Base-by-base conservation (phyloP, 2,797 vertebrate species). In the Leuciscus waleckii region DNA sequence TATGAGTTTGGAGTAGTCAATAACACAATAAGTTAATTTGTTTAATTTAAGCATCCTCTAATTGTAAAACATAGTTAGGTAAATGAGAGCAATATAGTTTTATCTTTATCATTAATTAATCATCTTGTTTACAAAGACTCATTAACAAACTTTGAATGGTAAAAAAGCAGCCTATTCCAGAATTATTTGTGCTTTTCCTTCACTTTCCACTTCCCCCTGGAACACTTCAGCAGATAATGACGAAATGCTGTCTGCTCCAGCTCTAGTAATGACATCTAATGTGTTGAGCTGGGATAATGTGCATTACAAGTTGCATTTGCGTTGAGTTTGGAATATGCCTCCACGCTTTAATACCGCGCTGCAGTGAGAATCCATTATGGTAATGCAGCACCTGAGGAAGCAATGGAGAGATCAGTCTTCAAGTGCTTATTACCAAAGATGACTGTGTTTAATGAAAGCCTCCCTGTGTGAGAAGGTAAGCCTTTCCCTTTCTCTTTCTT, bases 331-430 rank as follows among this genome's bases (percentile, higher is more conserved):
- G 86, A 87, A 86, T 85, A 85, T 79, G 85, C 86, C 85, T 86
- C 74, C 41, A 89, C 91, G 91, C 92, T 93, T 92, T 93, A 93
- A 93, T 92, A 92, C 93, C 93, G 94, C 91, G 90, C 90, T 90
- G 89, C 93, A 93, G 93, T 90, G 92, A 94, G 92, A 93, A 94
- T 92, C 92, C 94, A 95, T 95, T 95, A 95, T 95, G 94, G 91
- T 94, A 95, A 95, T 95, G 92, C 86, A 69, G 92, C 94, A 95
- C 95, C 94, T 95, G 93, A 94, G 95, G 95, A 92, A 93, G 91
- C 87, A 88, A 90, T 93, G 93, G 83, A 83, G 84, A 89, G 90
- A 91, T 89, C 88, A 88, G 89, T 91, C 89, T 93, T 90, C 74
- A 78, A 90, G 90, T 88, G 86, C 86, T 91, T 87, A 79, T 90